phyloP scores from a whole-genome alignment of 2,797 vertebrate species.

The Myoxocephalus aenaeus region DNA sequence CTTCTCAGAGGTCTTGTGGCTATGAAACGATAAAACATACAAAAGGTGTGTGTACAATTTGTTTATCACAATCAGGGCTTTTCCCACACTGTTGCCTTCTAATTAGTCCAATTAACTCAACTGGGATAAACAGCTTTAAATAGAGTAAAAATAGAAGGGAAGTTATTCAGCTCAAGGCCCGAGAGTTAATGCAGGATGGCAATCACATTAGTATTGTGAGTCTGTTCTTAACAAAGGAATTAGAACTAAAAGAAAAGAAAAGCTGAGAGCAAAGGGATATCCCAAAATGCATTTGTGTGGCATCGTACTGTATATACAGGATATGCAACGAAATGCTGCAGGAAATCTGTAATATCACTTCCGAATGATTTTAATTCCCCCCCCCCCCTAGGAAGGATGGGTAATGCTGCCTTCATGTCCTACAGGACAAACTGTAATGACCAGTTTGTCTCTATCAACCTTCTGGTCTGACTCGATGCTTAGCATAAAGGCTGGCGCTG shows the following conservation, averaged over 20 bases:
- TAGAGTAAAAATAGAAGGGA: constrained; percentile 4
- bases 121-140: constrained; percentile 25
- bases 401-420: neutral
- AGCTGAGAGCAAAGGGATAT: constrained; percentile 1
- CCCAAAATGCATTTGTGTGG: constrained; percentile 4
- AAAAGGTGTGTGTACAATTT: neutral
- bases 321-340: neutral
- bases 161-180: constrained; percentile 45
- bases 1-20: neutral
- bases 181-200: constrained; percentile 26
- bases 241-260: constrained; percentile 1
- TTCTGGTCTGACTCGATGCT: neutral
- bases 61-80: neutral
- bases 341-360: neutral
- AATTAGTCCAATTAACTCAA: constrained; percentile 42
- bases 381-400: neutral
- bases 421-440: neutral
- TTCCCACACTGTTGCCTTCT: constrained; percentile 2
- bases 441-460: neutral
- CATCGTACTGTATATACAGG: neutral
- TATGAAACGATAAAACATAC: neutral
- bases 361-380: neutral
- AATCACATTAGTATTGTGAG: constrained; percentile 33
- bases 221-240: constrained; percentile 32
- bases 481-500: neutral